Evolutionary conservation across 2,888 invertebrate genomes (phyloP).

Genomic region (Ramazzottius varieornatus): DNA sequence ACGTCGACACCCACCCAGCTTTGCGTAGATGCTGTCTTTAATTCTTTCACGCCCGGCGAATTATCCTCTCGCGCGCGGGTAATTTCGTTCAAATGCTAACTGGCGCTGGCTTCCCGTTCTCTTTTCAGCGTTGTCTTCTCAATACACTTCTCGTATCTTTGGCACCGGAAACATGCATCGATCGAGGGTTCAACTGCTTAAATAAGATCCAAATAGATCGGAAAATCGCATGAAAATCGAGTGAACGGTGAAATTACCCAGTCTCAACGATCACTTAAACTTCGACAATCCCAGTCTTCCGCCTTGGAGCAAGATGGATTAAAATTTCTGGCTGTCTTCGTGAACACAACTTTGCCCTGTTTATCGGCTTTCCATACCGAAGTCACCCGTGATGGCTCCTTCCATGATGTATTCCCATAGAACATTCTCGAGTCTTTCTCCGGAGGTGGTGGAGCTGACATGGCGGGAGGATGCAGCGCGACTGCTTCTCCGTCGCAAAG

Average conservation of each 20-base stretch:
- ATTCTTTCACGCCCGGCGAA: conserved; percentile 79
- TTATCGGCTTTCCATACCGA: conserved; percentile 87
- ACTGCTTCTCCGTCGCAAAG: too few species aligned
- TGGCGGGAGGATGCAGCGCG: too few species aligned
- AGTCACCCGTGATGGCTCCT: conserved; percentile 82
- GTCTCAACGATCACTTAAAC: conserved; percentile 74
- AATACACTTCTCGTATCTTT: conserved; percentile 61
- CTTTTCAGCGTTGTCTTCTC: conserved; percentile 32
- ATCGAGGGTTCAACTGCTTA: conserved; percentile 38
- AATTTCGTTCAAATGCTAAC: conserved; percentile 34
- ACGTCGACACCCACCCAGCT: too few species aligned
- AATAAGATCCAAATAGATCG: conserved; percentile 1
- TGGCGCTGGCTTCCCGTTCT: conserved; percentile 6
- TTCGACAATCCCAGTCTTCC: conserved; percentile 62
- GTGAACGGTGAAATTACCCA: conserved; percentile 36
- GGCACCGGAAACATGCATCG: conserved; percentile 67
- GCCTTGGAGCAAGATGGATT: conserved; percentile 86
- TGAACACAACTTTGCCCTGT: conserved; percentile 63
- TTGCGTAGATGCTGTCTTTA: conserved; percentile 83
- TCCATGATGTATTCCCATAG: conserved; percentile 79
- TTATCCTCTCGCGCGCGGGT: conserved; percentile 62
- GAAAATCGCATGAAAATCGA: conserved; percentile 14
- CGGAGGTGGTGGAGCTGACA: too few species aligned
- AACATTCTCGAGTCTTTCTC: conserved; percentile 32
- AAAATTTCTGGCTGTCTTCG: conserved; percentile 79